phyloP scores from a whole-genome alignment of 2,888 invertebrate species.

The Xylota segnis region DNA sequence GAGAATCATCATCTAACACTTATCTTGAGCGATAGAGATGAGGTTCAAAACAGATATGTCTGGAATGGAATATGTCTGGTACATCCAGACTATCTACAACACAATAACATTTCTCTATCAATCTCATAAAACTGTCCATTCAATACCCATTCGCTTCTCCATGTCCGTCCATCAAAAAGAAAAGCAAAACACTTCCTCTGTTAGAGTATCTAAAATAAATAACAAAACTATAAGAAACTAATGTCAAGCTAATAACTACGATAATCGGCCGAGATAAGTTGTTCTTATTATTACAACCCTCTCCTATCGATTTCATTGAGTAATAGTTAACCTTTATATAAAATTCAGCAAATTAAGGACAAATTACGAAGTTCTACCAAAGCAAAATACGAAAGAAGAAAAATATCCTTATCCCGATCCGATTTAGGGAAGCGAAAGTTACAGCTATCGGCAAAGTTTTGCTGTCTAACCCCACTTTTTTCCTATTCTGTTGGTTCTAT shows the following conservation, averaged over 20 bases:
- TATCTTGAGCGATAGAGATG: no score
- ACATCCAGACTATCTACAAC: neutral
- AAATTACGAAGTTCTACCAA: constrained; percentile 44
- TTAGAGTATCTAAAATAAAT: neutral
- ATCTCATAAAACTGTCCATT: constrained; percentile 26
- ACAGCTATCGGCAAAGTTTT: constrained; percentile 50
- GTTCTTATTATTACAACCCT: constrained; percentile 2
- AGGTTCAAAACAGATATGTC: no score
- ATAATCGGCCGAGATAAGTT: constrained; percentile 59
- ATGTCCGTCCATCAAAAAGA: constrained; percentile 1
- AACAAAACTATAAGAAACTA: constrained; percentile 46
- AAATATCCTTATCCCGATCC: constrained; percentile 19
- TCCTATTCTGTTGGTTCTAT: neutral
- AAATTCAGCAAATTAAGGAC: constrained; percentile 56
- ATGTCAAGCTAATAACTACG: constrained; percentile 59
- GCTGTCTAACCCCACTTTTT: constrained; percentile 13
- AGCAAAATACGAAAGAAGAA: neutral
- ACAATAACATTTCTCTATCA: constrained; percentile 13
- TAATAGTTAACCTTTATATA: constrained; percentile 41
- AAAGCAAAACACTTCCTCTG: constrained; percentile 13
- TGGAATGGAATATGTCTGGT: no score
- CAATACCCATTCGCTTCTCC: neutral
- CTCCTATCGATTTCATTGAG: constrained; percentile 59
- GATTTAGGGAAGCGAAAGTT: constrained; percentile 37
- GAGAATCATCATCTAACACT: no score